A percentile compares a stretch with the other conserved stretches of the same genome.
Evolutionary conservation across 1,140 invertebrate genomes (phyloP).

Genomic region (Geopemphigus sp.): DNA sequence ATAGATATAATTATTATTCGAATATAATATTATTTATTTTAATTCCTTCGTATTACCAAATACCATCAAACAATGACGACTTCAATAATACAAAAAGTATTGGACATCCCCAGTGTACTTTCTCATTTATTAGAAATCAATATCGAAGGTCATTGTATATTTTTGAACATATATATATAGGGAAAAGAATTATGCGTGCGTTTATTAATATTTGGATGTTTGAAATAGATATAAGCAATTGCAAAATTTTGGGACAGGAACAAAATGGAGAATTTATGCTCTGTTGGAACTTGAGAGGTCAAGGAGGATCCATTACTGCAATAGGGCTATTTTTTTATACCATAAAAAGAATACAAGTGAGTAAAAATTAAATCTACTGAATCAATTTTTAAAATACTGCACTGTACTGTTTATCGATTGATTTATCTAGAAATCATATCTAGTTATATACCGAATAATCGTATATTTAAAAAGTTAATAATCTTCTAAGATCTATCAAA

Average conservation of each 20-base stretch:
- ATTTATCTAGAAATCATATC: no score
- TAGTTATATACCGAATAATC: no score
- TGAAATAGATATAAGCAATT: conserved; percentile 22
- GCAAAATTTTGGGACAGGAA: conserved; percentile 41
- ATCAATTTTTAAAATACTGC: no score
- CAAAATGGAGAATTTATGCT: conserved; percentile 37
- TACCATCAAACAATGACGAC: background rate
- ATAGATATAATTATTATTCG: no score
- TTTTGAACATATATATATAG: background rate
- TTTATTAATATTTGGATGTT: background rate
- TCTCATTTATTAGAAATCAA: conserved; percentile 9
- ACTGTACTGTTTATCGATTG: no score
- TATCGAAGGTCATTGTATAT: background rate
- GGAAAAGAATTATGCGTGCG: background rate
- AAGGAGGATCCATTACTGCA: background rate
- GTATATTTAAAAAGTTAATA: no score
- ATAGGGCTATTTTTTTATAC: conserved; percentile 42
- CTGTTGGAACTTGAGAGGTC: conserved; percentile 15
- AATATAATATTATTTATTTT: no score
- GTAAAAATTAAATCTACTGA: background rate
- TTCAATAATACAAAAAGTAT: conserved; percentile 39
- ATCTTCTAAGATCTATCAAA: no score
- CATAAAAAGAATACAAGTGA: conserved; percentile 41
- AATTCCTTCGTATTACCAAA: no score
- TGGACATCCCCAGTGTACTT: conserved; percentile 9